phyloP scores from a whole-genome alignment of 1,140 invertebrate genomes.

The Capitella teleta region DNA sequence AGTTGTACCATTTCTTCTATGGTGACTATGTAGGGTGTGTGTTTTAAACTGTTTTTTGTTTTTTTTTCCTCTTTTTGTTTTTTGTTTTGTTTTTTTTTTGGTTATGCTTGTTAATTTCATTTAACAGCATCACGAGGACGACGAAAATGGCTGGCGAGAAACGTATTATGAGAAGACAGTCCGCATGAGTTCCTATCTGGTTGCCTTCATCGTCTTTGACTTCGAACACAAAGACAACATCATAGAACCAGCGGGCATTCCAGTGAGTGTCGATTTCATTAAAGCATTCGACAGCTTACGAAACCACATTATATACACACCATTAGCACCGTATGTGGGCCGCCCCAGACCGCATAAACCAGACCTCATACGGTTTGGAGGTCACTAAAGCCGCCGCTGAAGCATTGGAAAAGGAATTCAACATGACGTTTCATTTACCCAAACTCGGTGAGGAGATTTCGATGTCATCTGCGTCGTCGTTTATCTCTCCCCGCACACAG shows the following conservation, averaged over 20 bases:
- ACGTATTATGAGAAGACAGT: conserved; percentile 65
- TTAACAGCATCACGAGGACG: background rate
- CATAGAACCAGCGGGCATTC: too few relatives aligned
- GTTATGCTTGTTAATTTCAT: background rate
- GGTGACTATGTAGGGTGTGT: too few relatives aligned
- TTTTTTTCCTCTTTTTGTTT: background rate
- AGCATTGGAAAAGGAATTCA: conserved; percentile 73
- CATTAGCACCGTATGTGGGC: conserved; percentile 58
- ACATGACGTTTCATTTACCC: conserved; percentile 48
- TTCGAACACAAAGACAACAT: too few relatives aligned
- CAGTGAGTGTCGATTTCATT: too few relatives aligned
- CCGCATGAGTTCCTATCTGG: conserved; percentile 83
- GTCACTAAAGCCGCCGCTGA: conserved; percentile 66
- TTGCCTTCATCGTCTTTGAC: conserved; percentile 82
- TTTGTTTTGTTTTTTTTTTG: background rate
- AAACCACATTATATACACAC: too few relatives aligned
- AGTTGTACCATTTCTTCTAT: too few relatives aligned
- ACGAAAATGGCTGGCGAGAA: conserved; percentile 10
- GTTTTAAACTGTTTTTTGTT: too few relatives aligned
- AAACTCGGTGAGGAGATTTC: conserved; percentile 33
- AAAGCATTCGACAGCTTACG: too few relatives aligned
- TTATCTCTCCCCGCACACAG: conserved; percentile 13
- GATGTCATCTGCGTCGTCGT: background rate
- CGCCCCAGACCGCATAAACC: conserved; percentile 61
- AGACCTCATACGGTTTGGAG: conserved; percentile 67